A percentile compares a stretch with the other conserved stretches of the same genome.
These are phyloP conservation scores for Lepidochrysops patricia DNA, from an alignment of 2,888 invertebrate species.

Conservation along the genomic window DNA sequence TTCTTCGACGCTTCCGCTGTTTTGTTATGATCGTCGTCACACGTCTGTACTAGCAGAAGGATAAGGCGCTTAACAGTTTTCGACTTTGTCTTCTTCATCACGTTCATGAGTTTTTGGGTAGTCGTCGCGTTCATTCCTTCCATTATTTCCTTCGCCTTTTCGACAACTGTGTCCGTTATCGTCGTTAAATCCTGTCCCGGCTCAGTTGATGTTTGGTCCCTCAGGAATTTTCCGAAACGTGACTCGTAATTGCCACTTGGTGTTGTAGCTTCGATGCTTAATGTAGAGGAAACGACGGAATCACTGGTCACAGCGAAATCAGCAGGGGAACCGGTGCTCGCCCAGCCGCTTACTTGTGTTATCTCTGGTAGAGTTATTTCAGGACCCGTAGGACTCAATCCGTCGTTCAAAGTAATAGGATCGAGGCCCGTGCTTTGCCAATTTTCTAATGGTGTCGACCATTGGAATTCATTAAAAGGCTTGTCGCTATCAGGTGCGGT, in stretches of 20 bases:
- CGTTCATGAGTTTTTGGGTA: constrained; percentile 81
- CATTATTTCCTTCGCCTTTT: constrained; percentile 84
- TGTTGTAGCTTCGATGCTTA: constrained; percentile 41
- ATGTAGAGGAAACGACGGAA: constrained; percentile 46
- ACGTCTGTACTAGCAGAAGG: constrained; percentile 84
- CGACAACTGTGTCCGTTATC: constrained; percentile 78
- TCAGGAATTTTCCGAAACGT: constrained; percentile 49
- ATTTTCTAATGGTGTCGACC: constrained; percentile 60
- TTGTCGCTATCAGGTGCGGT: constrained; percentile 57
- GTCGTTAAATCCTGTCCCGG: constrained; percentile 76
- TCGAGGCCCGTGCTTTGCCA: constrained; percentile 81
- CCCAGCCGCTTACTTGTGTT: constrained; percentile 41
- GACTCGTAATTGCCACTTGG: constrained; percentile 37
- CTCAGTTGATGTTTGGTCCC: constrained; percentile 56
- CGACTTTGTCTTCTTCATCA: constrained; percentile 88
- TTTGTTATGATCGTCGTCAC: constrained; percentile 81
- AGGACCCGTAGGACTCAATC: constrained; percentile 58
- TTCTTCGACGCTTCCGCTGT: constrained; percentile 81
- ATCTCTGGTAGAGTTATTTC: constrained; percentile 38
- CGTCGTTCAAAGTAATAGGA: constrained; percentile 82
- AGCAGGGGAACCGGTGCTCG: constrained; percentile 41
- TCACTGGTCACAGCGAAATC: constrained; percentile 44
- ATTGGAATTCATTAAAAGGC: constrained; percentile 66
- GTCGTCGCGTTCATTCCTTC: constrained; percentile 84
- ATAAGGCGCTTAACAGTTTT: constrained; percentile 83